These are phyloP conservation scores for Hermaeophaga mercurialis DNA, from an alignment of 2,888 invertebrate species.

Conservation along the genomic window DNA sequence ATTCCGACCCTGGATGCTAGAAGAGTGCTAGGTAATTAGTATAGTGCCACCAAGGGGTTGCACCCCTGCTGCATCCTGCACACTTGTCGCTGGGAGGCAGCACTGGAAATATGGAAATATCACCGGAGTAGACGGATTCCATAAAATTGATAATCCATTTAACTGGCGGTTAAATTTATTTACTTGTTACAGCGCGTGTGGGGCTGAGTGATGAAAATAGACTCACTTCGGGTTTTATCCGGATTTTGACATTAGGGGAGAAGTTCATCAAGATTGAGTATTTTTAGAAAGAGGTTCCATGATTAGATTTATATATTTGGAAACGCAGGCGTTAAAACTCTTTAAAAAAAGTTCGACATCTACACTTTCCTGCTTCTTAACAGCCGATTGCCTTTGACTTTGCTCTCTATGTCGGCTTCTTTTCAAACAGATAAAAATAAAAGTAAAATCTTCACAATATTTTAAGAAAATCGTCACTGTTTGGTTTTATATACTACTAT, in stretches of 20 bases:
- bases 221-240: slow-evolving; percentile 7
- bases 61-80: slow-evolving; percentile 28
- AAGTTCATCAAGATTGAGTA: background rate
- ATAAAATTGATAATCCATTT: slow-evolving; percentile 23
- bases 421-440: too few relatives aligned
- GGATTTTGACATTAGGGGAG: background rate
- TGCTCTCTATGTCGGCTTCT: too few relatives aligned
- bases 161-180: slow-evolving; percentile 20
- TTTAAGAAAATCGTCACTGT: too few relatives aligned
- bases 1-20: slow-evolving; percentile 9
- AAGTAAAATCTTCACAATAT: too few relatives aligned
- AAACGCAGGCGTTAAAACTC: too few relatives aligned
- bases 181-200: slow-evolving; percentile 9
- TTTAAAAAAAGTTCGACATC: too few relatives aligned
- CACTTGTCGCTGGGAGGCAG: slow-evolving; percentile 26
- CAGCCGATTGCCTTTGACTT: too few relatives aligned
- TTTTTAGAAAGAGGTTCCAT: slow-evolving; percentile 4
- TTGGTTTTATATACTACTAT: too few relatives aligned
- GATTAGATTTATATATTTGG: background rate
- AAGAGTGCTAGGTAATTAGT: slow-evolving; percentile 35
- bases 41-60: slow-evolving; percentile 29
- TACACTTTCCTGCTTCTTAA: too few relatives aligned
- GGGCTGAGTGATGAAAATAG: slow-evolving; percentile 15
- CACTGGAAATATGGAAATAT: slow-evolving; percentile 17
- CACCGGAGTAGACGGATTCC: slow-evolving; percentile 10